Evolutionary conservation across 2,797 vertebrate genomes (phyloP).

Genomic region (Clarias pachynema): DNA sequence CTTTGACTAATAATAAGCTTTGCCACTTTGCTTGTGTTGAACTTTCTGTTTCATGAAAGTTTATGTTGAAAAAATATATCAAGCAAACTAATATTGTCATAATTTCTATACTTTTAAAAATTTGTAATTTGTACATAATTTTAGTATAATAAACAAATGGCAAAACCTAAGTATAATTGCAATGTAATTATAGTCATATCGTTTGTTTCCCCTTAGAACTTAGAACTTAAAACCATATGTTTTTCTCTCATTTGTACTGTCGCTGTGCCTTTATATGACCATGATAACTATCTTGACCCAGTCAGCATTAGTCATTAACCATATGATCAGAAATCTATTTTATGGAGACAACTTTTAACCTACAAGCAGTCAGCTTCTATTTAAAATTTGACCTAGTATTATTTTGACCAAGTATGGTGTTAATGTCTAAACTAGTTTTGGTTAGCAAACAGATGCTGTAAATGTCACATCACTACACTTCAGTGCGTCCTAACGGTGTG

Average conservation of each 20-base stretch:
- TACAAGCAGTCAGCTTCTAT: neutral
- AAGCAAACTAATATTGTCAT: neutral
- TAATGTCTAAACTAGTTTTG: neutral
- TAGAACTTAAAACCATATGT: neutral
- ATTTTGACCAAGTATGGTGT: neutral
- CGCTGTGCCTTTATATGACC: neutral
- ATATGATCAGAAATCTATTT: neutral
- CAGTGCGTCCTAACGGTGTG: neutral
- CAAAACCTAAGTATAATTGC: neutral
- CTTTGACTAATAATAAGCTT: neutral
- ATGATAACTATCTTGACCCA: neutral
- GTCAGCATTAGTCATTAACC: slow-evolving; percentile 4
- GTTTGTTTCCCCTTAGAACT: neutral
- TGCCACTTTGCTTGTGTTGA: neutral
- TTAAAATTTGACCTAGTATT: neutral
- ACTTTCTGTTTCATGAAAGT: neutral
- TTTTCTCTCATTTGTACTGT: neutral
- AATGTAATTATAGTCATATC: neutral
- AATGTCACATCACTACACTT: neutral
- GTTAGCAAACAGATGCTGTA: neutral
- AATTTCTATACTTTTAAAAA: neutral
- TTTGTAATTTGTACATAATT: neutral
- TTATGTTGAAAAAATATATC: neutral
- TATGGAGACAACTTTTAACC: neutral
- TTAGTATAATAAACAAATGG: neutral